Conservation (phyloP, 2,888 invertebrate genomes). For the Caprella mutica region DNA sequence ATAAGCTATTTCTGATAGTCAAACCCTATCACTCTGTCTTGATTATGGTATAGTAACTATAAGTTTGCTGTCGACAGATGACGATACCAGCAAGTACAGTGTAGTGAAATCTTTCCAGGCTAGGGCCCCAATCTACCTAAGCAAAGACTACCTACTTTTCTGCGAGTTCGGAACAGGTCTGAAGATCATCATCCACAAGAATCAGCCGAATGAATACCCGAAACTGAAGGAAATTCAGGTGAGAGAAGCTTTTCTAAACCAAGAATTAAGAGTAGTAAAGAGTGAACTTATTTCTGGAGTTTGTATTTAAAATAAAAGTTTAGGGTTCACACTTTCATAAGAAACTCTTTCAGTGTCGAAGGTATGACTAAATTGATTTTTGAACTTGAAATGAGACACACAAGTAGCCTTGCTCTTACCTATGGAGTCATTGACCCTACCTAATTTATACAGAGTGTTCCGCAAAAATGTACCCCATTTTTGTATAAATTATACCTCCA, state of each 20-base stretch:
- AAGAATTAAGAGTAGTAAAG: too few relatives aligned
- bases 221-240: constrained; percentile 1
- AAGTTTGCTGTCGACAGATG: constrained; percentile 26
- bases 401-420: too few relatives aligned
- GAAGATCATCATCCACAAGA: background rate
- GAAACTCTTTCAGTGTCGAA: too few relatives aligned
- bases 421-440: too few relatives aligned
- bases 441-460: too few relatives aligned
- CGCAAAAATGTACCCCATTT: too few relatives aligned
- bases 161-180: background rate
- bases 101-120: constrained; percentile 17
- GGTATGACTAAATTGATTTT: too few relatives aligned
- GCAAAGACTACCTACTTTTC: constrained; percentile 4
- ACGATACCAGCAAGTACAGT: constrained; percentile 31
- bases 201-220: constrained; percentile 1
- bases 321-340: too few relatives aligned
- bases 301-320: too few relatives aligned
- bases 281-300: too few relatives aligned
- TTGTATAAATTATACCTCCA: too few relatives aligned
- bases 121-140: constrained; percentile 19
- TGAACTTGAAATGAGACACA: too few relatives aligned
- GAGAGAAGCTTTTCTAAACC: background rate
- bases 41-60: background rate
- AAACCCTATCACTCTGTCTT: background rate
- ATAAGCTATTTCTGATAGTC: background rate